Evolutionary conservation across 1,140 invertebrate species (phyloP).

Genomic region (Palaemon carinicauda): DNA sequence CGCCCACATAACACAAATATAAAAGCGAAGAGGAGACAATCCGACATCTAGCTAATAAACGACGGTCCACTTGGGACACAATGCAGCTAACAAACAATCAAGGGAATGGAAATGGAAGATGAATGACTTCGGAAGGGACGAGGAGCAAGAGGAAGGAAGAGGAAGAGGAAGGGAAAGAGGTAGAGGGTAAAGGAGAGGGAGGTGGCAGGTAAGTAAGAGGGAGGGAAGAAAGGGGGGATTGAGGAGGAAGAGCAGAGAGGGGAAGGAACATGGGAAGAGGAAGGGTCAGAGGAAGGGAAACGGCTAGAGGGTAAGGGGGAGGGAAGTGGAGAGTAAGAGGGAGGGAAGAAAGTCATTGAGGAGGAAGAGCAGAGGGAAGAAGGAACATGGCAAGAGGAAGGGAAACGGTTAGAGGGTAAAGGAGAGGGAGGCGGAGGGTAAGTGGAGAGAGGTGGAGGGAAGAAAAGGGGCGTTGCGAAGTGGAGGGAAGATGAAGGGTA

Average conservation of each 20-base stretch:
- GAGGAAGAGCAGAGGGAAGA: rapidly evolving
- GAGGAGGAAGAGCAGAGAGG: too few species aligned
- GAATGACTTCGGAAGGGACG: neutral
- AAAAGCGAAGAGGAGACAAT: too few species aligned
- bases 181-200: too few species aligned
- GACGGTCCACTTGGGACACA: neutral
- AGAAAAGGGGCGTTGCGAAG: neutral
- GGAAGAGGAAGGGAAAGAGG: neutral
- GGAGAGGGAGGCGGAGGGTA: neutral
- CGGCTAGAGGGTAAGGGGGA: too few species aligned
- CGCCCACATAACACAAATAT: too few species aligned
- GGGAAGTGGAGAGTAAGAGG: neutral
- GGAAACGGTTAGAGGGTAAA: neutral
- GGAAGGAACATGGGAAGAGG: rapidly evolving
- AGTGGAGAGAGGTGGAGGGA: neutral
- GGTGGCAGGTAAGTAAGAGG: neutral
- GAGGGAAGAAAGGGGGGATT: neutral
- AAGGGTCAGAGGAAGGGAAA: neutral
- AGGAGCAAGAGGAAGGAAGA: rapidly evolving
- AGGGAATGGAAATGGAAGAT: neutral
- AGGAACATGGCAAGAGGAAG: too few species aligned
- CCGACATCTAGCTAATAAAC: too few species aligned
- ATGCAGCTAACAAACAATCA: neutral
- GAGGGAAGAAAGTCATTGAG: neutral
- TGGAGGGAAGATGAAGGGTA: too few species aligned